A percentile compares a stretch with the other conserved stretches of the same genome.
Evolutionary conservation across 2,113 vertebrate species (phyloP).

Genomic region (Kryptolebias marmoratus): DNA sequence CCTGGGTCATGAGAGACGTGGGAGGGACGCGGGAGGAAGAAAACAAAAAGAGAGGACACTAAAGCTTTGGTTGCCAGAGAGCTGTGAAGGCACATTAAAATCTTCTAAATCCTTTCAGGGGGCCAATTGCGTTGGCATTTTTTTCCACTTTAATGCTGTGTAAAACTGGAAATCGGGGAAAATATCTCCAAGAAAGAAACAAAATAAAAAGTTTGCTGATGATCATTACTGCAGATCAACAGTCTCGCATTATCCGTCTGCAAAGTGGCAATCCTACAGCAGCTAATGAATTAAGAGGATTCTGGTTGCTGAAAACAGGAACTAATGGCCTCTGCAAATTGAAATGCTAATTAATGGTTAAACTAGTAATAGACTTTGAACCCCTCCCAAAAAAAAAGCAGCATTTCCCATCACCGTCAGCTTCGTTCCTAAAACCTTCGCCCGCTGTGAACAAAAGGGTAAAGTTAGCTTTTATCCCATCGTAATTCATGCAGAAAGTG

Average conservation of each 20-base stretch:
- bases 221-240: neutral
- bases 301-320: slow-evolving; percentile 25
- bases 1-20: slow-evolving; percentile 33
- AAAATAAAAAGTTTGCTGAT: neutral
- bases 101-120: slow-evolving; percentile 62
- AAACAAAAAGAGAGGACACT: neutral
- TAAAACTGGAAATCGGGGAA: neutral
- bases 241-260: too few relatives aligned
- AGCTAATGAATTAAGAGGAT: slow-evolving; percentile 5
- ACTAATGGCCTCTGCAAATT: neutral
- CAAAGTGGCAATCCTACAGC: neutral
- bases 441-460: neutral
- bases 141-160: slow-evolving; percentile 26
- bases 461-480: neutral
- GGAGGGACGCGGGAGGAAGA: slow-evolving; percentile 22
- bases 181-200: neutral
- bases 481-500: too few relatives aligned
- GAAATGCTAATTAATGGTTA: neutral
- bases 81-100: slow-evolving; percentile 75
- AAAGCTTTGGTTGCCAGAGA: slow-evolving; percentile 72
- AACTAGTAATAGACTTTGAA: neutral
- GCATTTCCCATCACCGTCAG: neutral
- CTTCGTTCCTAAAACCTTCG: neutral
- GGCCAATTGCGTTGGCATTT: slow-evolving; percentile 20
- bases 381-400: neutral